These are phyloP conservation scores for Mimachlamys varia DNA, from an alignment of 2,888 invertebrate genomes.

Conservation along the genomic window DNA sequence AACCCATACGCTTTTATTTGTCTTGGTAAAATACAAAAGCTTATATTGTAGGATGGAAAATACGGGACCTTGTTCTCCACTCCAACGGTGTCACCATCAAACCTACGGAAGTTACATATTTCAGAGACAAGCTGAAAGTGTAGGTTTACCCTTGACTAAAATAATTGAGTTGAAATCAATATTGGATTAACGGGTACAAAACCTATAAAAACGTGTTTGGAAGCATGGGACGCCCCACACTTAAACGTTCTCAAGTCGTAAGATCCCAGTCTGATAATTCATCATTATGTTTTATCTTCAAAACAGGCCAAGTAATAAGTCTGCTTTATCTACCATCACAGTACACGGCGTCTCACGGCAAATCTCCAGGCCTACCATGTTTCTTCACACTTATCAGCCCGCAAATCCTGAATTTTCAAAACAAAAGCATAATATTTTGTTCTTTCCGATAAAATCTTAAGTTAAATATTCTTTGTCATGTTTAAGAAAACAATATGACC, in stretches of 20 bases:
- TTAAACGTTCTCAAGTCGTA: not conserved
- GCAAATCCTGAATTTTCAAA: slow-evolving; percentile 3
- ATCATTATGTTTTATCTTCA: slow-evolving; percentile 19
- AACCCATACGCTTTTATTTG: too few relatives aligned
- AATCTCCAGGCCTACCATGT: not conserved
- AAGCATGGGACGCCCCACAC: not conserved
- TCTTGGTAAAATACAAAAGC: too few relatives aligned
- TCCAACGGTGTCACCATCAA: too few relatives aligned
- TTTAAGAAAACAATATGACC: not conserved
- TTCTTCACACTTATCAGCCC: slow-evolving; percentile 14
- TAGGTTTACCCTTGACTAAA: too few relatives aligned
- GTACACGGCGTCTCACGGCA: not conserved
- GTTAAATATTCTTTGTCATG: slow-evolving; percentile 24
- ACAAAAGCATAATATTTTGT: slow-evolving; percentile 20
- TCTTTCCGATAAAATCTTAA: not conserved
- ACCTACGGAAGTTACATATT: too few relatives aligned
- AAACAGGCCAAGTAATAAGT: slow-evolving; percentile 23
- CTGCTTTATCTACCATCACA: slow-evolving; percentile 6
- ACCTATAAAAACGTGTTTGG: too few relatives aligned
- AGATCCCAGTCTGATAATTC: not conserved
- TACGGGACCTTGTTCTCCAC: too few relatives aligned
- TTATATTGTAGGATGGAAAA: too few relatives aligned
- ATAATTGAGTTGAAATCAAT: too few relatives aligned
- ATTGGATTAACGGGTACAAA: too few relatives aligned
- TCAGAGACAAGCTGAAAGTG: too few relatives aligned